Conservation (phyloP, 2,888 invertebrate species). For the Temnothorax rugatulus region DNA sequence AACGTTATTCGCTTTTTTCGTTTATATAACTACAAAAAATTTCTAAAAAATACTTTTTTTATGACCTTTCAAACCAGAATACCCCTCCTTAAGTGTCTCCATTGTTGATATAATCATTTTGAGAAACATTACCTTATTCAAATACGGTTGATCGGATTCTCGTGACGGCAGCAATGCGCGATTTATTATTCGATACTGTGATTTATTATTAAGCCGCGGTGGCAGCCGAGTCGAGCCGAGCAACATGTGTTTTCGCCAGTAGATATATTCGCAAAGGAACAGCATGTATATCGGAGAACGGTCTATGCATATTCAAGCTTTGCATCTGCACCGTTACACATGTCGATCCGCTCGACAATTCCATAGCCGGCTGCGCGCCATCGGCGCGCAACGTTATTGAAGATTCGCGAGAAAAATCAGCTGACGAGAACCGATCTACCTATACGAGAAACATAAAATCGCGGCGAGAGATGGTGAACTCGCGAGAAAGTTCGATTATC, state of each 20-base stretch:
- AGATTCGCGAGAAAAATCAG: constrained; percentile 8
- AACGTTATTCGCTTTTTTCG: too few species aligned
- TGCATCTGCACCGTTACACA: constrained; percentile 20
- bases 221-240: not conserved
- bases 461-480: not conserved
- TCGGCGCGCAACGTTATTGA: not conserved
- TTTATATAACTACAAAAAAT: too few species aligned
- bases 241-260: constrained; percentile 17
- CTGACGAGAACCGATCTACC: too few species aligned
- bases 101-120: not conserved
- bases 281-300: not conserved
- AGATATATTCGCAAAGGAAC: constrained; percentile 24
- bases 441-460: not conserved
- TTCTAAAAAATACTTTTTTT: too few species aligned
- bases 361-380: not conserved
- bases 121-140: not conserved
- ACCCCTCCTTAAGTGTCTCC: not conserved
- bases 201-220: constrained; percentile 21
- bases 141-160: not conserved
- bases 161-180: not conserved
- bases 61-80: too few species aligned
- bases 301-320: constrained; percentile 25
- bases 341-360: constrained; percentile 8
- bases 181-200: not conserved
- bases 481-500: not conserved